Evolutionary conservation across 2,797 vertebrate species (phyloP).

Genomic region (Schizopygopsis pylzovi): DNA sequence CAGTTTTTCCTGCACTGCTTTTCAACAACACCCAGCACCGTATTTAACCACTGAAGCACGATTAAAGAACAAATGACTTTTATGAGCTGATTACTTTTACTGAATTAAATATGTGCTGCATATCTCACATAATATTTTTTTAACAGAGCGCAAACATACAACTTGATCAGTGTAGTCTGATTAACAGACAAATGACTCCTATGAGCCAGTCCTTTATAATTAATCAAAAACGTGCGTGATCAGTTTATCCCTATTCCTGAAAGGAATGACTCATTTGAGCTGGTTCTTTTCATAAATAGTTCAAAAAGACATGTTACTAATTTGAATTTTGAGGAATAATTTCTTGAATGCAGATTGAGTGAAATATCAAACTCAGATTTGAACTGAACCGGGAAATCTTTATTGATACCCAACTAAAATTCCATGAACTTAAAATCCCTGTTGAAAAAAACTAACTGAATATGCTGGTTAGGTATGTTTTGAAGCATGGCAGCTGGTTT

Average conservation of each 20-base stretch:
- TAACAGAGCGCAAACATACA: neutral
- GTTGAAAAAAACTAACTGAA: no score
- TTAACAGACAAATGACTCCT: neutral
- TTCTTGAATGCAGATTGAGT: neutral
- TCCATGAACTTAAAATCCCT: neutral
- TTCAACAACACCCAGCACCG: neutral
- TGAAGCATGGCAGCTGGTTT: neutral
- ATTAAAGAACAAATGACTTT: neutral
- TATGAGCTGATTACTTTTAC: neutral
- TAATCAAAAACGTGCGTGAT: neutral
- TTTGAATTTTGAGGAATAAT: neutral
- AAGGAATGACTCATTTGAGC: neutral
- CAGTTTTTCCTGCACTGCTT: neutral
- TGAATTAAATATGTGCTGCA: neutral
- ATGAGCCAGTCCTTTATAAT: neutral
- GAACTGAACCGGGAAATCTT: neutral
- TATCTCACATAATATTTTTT: neutral
- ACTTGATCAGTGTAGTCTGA: neutral
- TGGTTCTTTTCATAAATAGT: no score
- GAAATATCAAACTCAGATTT: neutral
- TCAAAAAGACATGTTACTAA: no score
- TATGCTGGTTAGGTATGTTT: no score
- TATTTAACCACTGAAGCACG: neutral
- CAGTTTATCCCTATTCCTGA: neutral
- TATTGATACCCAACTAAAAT: conserved; percentile 14